phyloP scores from a whole-genome alignment of 2,797 vertebrate genomes.

The Lateolabrax maculatus region DNA sequence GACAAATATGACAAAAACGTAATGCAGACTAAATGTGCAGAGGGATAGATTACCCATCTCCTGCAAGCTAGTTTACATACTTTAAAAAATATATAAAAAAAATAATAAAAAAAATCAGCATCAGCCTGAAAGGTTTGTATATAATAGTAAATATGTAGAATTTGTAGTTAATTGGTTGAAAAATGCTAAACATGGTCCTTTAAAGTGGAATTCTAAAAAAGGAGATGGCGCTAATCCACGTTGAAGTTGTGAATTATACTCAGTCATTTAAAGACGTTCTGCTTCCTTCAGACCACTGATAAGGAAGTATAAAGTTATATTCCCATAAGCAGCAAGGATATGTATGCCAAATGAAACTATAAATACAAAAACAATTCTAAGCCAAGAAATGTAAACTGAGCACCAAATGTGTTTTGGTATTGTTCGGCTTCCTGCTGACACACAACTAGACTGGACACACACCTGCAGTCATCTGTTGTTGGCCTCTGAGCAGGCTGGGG shows the following conservation, averaged over 20 bases:
- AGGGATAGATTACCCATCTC: neutral
- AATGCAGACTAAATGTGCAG: neutral
- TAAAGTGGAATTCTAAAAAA: neutral
- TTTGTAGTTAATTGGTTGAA: neutral
- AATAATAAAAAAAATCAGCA: neutral
- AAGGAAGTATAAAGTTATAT: neutral
- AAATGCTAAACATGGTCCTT: neutral
- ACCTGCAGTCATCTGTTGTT: conserved; percentile 9
- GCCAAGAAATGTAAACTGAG: neutral
- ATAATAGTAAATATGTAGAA: neutral
- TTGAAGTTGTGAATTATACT: neutral
- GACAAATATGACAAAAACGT: neutral
- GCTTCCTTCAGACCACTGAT: conserved; percentile 39
- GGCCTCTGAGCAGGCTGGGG: neutral
- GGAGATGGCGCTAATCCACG: neutral
- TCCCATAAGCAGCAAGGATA: neutral
- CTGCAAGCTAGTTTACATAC: neutral
- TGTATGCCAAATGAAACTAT: neutral
- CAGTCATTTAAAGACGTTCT: conserved; percentile 5
- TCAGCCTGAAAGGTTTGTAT: neutral
- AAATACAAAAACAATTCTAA: no score
- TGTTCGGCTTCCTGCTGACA: conserved; percentile 3
- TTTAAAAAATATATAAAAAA: no score
- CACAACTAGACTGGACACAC: neutral
- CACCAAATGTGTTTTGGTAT: conserved; percentile 1